Base-by-base conservation (phyloP, 2,113 vertebrate species). In the Raja brachyura region DNA sequence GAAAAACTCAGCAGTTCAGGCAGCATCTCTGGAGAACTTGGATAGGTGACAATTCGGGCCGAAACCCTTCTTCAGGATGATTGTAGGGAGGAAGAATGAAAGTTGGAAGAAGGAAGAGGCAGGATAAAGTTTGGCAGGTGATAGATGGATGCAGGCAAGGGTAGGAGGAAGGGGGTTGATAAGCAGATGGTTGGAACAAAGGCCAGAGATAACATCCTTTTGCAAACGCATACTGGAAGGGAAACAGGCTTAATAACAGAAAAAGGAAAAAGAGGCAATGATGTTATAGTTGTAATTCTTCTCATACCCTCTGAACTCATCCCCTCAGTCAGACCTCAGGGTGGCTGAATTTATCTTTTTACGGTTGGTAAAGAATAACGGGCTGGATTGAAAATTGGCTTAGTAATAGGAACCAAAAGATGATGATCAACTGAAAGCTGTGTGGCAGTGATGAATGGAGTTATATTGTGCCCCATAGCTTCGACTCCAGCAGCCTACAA, bases 381-480 rank as follows among this genome's bases (percentile, higher is more conserved):
- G 48, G 68, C 68, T 92, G 31, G 66, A 74, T 73, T 92, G 33
- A 92, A 92, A 92, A 54, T 54, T 48, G 66, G 33, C 22, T 92
- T 74, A 54, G 90, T 13, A 92, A 48, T 13, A 73, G 4, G 90
- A 68, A 92, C 33, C 66, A 92, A 73, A 73, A 92, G 66, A 25
- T 74, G 90, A 73, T 73, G 90, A 92, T 48, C 16, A 70, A 70
- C 31, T 39, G 86, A 90, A 66, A 90, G 70, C 14, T 73, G 68
- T 20, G 90, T 18, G 16, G 68, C 22, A 92, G 68, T 92, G 90
- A 92, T 70, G 73, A 92, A 92, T 92, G 90, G 68, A 54, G 33
- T 92, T 92, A 10, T 28, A 73, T 9, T 11, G 8, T 28, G 22
- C 20, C 13, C 66, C 59, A 22, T 73, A 54, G 5, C 7, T 90